Base-by-base conservation (phyloP, 2,888 invertebrate species). In the Rhodophaea formosa region DNA sequence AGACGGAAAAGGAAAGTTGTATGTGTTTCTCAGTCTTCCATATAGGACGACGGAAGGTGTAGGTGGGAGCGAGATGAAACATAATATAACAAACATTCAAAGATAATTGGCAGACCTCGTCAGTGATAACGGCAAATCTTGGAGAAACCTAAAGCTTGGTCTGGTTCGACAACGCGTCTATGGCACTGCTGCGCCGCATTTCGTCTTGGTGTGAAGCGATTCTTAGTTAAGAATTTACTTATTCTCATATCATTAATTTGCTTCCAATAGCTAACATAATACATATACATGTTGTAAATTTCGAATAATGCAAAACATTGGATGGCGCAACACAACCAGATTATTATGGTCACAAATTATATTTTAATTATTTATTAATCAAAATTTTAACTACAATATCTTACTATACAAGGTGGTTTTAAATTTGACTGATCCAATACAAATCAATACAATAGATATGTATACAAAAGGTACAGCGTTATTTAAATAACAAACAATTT, bases 311-410 rank as follows among this genome's bases (percentile, higher is more conserved):
- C 54, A 55, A 65, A 77, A 75, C 63, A 65, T 70, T 74, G 77
- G 75, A 82, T 75, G 79, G 77, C 70, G 61, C 64, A 79, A 79
- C 77, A 84, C 78, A 82, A 84, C 80, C 82, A 62, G 69, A 67
- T 71, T 65, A 60, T 58, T 64, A 58, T 64, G 62, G 64, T 69
- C 67, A 67, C 64, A 69, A 72, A 70, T 62, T 58, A 71, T 62
- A 54, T 62, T 61, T 53, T 62, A 17, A 59, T 59, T 60, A 55
- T 53, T 61, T 14, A 53, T 43, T 39, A 55, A 47, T 56, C 30
- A 59, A 56, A 62, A 30, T 52, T 58, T 46, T 57, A 59, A 54
- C 51, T 59, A 54, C 55, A 56, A 49, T 60, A 62, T 57, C 58
- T 58, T 59, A 59, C 52, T 46, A 44, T 56, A 53, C 49, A 58